Percentiles rank a stretch among this genome's conserved stretches.
Conservation (phyloP, 2,888 invertebrate species). For the Zele albiditarsus region DNA sequence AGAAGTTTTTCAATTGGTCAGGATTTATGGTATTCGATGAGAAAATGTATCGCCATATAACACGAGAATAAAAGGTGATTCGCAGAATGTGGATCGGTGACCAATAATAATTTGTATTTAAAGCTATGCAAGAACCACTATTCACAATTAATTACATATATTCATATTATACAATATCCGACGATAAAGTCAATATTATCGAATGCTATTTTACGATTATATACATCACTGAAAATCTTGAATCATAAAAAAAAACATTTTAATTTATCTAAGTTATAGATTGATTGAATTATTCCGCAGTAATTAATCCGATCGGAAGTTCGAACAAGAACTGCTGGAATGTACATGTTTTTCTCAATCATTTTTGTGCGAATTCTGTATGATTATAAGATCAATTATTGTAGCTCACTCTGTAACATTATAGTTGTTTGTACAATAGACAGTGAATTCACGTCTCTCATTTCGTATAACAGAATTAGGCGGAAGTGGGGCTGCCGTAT, state of each 20-base stretch:
- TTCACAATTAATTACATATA: slow-evolving; percentile 31
- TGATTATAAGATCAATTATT: background rate
- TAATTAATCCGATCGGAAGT: background rate
- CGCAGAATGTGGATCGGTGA: background rate
- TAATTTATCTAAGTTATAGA: background rate
- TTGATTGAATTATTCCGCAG: background rate
- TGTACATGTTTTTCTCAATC: background rate
- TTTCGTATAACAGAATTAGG: too few relatives aligned
- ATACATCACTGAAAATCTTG: background rate
- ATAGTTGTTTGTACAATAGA: background rate
- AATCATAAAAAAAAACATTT: background rate
- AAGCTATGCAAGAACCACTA: slow-evolving; percentile 19
- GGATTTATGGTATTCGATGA: too few relatives aligned
- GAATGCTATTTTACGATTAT: background rate
- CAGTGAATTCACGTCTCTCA: too few relatives aligned
- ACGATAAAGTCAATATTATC: background rate
- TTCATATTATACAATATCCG: background rate
- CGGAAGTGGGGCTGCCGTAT: too few relatives aligned
- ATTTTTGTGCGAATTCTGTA: background rate
- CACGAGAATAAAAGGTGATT: too few relatives aligned
- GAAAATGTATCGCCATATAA: too few relatives aligned
- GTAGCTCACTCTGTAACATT: background rate
- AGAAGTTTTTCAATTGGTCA: too few relatives aligned
- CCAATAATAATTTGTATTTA: slow-evolving; percentile 29
- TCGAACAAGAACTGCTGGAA: background rate